These are phyloP conservation scores for Drosophila ironensis DNA, from an alignment of 1,140 invertebrate genomes.

Conservation along the genomic window DNA sequence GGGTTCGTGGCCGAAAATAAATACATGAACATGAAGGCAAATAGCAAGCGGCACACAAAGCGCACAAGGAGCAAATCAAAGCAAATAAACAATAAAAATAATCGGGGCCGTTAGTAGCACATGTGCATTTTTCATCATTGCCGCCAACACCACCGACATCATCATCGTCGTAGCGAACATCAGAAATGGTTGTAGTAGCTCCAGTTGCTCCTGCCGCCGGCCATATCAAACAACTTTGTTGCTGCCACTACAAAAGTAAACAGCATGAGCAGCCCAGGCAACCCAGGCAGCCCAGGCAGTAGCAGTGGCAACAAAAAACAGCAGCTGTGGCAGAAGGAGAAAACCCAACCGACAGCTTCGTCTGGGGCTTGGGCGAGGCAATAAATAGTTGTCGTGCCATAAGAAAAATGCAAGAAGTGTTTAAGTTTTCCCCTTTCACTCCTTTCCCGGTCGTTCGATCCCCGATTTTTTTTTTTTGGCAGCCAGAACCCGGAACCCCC, in stretches of 20 bases:
- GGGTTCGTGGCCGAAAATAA: constrained; percentile 41
- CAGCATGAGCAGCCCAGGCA: too few relatives aligned
- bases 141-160: constrained; percentile 46
- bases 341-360: constrained; percentile 41
- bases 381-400: constrained; percentile 78
- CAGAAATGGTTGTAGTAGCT: constrained; percentile 7
- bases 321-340: constrained; percentile 2
- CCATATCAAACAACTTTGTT: constrained; percentile 60
- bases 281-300: too few relatives aligned
- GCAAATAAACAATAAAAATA: constrained; percentile 80
- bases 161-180: constrained; percentile 46
- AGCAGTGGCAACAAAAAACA: constrained; percentile 7
- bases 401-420: constrained; percentile 77
- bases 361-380: constrained; percentile 33
- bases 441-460: neutral
- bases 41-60: constrained; percentile 48
- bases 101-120: constrained; percentile 75
- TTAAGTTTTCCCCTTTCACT: constrained; percentile 46
- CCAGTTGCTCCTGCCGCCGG: constrained; percentile 25
- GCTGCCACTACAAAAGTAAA: constrained; percentile 53
- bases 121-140: constrained; percentile 77
- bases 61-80: constrained; percentile 63
- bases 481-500: constrained; percentile 36
- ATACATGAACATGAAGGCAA: constrained; percentile 66
- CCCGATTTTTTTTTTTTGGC: constrained; percentile 34